Evolutionary conservation across 2,888 invertebrate genomes (phyloP).

Genomic region (Mythimna lalbum): DNA sequence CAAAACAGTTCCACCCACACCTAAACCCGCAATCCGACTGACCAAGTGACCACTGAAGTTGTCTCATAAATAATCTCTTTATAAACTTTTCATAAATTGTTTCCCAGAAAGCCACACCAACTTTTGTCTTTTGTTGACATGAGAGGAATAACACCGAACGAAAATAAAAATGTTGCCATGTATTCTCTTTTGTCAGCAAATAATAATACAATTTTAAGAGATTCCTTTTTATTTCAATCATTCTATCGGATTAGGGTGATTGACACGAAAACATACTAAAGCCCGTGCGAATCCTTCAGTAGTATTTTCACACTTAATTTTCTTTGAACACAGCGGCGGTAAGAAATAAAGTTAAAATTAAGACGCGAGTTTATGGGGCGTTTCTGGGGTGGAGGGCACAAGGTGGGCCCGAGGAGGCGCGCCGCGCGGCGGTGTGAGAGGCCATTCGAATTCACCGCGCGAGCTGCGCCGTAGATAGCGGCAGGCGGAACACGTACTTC

Average conservation of each 20-base stretch:
- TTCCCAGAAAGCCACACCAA: constrained; percentile 14
- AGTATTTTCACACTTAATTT: constrained; percentile 90
- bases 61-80: constrained; percentile 22
- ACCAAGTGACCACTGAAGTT: constrained; percentile 18
- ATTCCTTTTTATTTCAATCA: constrained; percentile 14
- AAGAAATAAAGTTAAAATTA: constrained; percentile 91
- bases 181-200: constrained; percentile 19
- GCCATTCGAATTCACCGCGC: constrained; percentile 90
- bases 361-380: constrained; percentile 91
- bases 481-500: constrained; percentile 91
- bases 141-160: not conserved
- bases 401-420: constrained; percentile 63
- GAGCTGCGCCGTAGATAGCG: constrained; percentile 89
- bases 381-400: constrained; percentile 84
- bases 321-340: constrained; percentile 87
- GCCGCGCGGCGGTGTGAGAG: constrained; percentile 77
- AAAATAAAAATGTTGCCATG: constrained; percentile 9
- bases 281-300: constrained; percentile 81
- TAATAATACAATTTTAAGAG: not conserved
- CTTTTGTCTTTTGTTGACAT: constrained; percentile 17
- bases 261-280: constrained; percentile 72
- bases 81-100: constrained; percentile 25
- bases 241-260: constrained; percentile 38
- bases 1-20: not conserved
- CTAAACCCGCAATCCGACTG: not conserved